Evolutionary conservation across 2,888 invertebrate species (phyloP).

Genomic region (Heliconius ethilla): DNA sequence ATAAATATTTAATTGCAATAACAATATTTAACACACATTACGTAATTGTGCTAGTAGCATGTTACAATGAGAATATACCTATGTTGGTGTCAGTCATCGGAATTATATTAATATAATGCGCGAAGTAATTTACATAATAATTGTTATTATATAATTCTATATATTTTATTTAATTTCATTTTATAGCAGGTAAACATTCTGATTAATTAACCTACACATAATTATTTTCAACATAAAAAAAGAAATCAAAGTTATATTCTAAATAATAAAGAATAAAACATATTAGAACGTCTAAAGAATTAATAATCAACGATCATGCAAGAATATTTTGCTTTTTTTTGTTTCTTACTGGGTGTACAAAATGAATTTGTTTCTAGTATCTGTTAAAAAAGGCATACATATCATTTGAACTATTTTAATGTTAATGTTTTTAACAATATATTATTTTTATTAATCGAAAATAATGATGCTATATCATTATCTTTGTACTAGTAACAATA

Average conservation of each 20-base stretch:
- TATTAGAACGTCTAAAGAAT: not conserved
- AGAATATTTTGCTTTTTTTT: too few relatives aligned
- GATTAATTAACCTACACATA: too few relatives aligned
- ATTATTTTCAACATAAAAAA: too few relatives aligned
- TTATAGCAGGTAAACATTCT: not conserved
- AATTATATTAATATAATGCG: not conserved
- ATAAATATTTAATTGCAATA: not conserved
- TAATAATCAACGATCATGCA: not conserved
- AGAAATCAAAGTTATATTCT: not conserved
- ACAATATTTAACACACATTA: not conserved
- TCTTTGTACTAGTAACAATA: constrained; percentile 19
- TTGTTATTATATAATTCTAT: not conserved
- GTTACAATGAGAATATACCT: not conserved
- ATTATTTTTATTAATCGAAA: not conserved
- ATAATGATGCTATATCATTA: not conserved
- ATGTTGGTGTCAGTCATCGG: not conserved
- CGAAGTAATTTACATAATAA: not conserved
- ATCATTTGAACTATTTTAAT: too few relatives aligned
- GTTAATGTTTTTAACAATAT: not conserved
- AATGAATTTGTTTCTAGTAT: too few relatives aligned
- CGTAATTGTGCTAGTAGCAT: not conserved
- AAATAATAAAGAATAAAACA: not conserved
- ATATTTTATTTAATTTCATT: constrained; percentile 2
- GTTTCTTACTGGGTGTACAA: too few relatives aligned
- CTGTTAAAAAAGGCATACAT: too few relatives aligned